phyloP scores from a whole-genome alignment of 2,797 vertebrate species.

The Poecilia wingei region DNA sequence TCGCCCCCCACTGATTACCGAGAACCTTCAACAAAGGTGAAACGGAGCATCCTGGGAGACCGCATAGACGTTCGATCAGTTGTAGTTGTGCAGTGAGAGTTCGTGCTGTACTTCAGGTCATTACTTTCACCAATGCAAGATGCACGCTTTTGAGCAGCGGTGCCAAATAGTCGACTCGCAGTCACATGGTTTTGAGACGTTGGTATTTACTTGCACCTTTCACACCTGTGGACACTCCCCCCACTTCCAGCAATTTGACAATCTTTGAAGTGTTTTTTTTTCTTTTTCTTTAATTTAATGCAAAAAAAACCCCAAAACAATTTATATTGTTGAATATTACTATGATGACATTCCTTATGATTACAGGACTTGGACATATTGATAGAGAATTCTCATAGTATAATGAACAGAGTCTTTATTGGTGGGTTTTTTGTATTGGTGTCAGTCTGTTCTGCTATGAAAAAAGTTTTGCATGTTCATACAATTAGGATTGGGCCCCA shows the following conservation, averaged over 20 bases:
- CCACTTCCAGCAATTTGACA: too few species aligned
- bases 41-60: conserved; percentile 7
- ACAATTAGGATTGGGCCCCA: background rate
- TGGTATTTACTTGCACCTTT: too few species aligned
- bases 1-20: background rate
- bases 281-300: too few species aligned
- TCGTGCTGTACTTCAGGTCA: background rate
- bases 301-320: too few species aligned
- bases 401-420: background rate
- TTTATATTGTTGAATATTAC: too few species aligned
- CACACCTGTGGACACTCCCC: too few species aligned
- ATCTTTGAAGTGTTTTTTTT: too few species aligned
- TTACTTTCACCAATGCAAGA: background rate
- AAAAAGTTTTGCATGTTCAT: background rate
- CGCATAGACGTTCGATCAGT: background rate
- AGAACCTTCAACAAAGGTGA: conserved; percentile 6
- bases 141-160: background rate
- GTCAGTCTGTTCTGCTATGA: background rate
- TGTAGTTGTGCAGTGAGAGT: conserved; percentile 8
- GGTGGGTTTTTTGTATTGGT: too few species aligned
- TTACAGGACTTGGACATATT: background rate
- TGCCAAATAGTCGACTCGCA: background rate
- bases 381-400: background rate
- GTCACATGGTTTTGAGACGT: background rate
- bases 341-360: background rate